Evolutionary conservation across 2,888 invertebrate species (phyloP), one percentile per base, ranked within the genome.

Genomic region (Adelphocoris suturalis): DNA sequence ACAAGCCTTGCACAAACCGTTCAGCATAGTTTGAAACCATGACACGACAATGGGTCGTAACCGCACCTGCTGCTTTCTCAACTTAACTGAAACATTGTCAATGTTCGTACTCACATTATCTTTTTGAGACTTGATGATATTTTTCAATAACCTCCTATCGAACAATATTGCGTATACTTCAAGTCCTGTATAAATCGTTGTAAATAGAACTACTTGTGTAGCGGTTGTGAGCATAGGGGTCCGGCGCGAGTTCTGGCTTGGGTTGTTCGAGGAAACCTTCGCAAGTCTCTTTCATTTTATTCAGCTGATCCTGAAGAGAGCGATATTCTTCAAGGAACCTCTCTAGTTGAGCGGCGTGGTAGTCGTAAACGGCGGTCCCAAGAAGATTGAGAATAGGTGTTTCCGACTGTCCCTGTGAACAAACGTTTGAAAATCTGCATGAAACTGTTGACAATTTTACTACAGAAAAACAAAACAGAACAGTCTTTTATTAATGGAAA

Each of bases 291-390:
- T 96, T 97, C 96, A 97, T 97, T 93, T 96, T 95, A 90, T 96
- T 96, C 91, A 97, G 94, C 93, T 97, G 96, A 92, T 96, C 96
- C 93, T 97, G 96, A 90, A 97, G 94, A 92, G 95, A 96, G 92
- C 96, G 95, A 92, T 97, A 97, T 93, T 97, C 97, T 92, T 97
- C 96, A 78, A 97, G 94, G 93, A 97, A 97, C 89, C 96, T 95
- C 92, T 97, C 97, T 91, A 97, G 93, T 93, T 97, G 97, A 19
- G 96, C 96, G 0, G 97, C 96, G 93, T 97, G 96, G 92, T 96
- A 96, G 92, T 97, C 97, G 93, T 96, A 97, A 23, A 95, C 94
- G 80, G 94, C 94, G 80, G 95, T 95, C 90, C 92, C 91, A 27
- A 92, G 90, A 0, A 92, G 90, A 37, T 92, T 95, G 81, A 96